Evolutionary conservation across 2,888 invertebrate genomes (phyloP).

Genomic region (Hymenopus coronatus): DNA sequence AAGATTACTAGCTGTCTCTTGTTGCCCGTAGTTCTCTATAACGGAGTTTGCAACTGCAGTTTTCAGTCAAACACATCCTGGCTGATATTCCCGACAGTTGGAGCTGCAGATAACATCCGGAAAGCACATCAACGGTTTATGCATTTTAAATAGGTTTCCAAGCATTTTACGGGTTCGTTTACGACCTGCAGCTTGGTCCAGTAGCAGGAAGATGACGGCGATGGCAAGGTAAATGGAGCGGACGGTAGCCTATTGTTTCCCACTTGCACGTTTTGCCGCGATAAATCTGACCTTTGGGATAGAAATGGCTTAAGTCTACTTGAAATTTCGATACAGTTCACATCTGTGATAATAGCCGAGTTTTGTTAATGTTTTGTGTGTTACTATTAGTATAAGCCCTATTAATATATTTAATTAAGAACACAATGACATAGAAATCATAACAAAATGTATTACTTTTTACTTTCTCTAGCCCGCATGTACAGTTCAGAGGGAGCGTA

Average conservation of each 20-base stretch:
- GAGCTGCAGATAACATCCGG: background rate
- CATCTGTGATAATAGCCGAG: too few relatives aligned
- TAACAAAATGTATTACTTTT: too few relatives aligned
- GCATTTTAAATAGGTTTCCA: background rate
- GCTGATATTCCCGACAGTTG: background rate
- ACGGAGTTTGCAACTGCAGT: background rate
- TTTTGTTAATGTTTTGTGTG: too few relatives aligned
- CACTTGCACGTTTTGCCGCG: background rate
- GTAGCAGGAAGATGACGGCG: background rate
- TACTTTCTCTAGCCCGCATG: too few relatives aligned
- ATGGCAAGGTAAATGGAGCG: background rate
- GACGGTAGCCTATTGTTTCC: background rate
- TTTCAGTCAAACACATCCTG: background rate
- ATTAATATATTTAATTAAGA: too few relatives aligned
- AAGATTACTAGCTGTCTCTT: background rate
- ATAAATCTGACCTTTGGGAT: background rate
- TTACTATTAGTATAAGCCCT: too few relatives aligned
- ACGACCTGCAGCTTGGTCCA: background rate
- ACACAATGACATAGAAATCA: too few relatives aligned
- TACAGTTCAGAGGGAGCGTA: too few relatives aligned
- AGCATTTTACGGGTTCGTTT: background rate
- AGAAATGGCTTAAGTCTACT: background rate
- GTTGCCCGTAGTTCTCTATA: background rate
- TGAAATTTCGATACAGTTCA: too few relatives aligned
- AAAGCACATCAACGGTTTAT: background rate